Percentiles rank a stretch among this genome's conserved stretches.
These are phyloP conservation scores for Tetramorium alpestre DNA, from an alignment of 1,140 invertebrate genomes.

Conservation along the genomic window DNA sequence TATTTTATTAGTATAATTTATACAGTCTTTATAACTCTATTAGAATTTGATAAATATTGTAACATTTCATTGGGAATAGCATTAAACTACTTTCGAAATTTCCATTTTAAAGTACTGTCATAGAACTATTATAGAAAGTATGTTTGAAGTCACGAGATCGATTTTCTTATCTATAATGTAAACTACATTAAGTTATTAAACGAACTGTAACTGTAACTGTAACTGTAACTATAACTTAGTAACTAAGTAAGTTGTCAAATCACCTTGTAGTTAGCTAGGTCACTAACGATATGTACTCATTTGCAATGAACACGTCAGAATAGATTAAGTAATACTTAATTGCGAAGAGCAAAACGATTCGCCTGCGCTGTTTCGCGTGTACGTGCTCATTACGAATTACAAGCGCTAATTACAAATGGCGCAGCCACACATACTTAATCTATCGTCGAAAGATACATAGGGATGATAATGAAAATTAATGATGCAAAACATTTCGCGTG, in stretches of 20 bases:
- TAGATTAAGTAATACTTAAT: neutral
- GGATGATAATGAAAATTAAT: slow-evolving; percentile 19
- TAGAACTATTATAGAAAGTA: neutral
- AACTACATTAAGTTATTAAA: neutral
- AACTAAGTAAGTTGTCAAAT: slow-evolving; percentile 1
- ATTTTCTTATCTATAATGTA: slow-evolving; percentile 3
- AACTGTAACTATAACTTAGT: too few relatives aligned
- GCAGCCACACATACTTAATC: neutral
- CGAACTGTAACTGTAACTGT: neutral
- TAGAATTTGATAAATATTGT: neutral
- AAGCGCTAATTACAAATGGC: neutral
- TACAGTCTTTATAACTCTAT: neutral
- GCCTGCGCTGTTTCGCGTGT: neutral
- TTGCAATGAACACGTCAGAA: neutral
- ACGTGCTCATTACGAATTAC: neutral
- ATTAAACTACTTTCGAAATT: neutral
- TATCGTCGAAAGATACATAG: neutral
- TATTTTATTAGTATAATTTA: too few relatives aligned
- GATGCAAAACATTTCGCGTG: slow-evolving; percentile 4
- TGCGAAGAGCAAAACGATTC: neutral
- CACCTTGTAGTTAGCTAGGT: neutral
- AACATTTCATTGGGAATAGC: neutral
- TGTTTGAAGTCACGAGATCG: neutral
- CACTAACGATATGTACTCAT: neutral
- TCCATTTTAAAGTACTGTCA: neutral